Evolutionary conservation across 1,140 invertebrate species (phyloP).

Genomic region (Odontomachus brunneus): DNA sequence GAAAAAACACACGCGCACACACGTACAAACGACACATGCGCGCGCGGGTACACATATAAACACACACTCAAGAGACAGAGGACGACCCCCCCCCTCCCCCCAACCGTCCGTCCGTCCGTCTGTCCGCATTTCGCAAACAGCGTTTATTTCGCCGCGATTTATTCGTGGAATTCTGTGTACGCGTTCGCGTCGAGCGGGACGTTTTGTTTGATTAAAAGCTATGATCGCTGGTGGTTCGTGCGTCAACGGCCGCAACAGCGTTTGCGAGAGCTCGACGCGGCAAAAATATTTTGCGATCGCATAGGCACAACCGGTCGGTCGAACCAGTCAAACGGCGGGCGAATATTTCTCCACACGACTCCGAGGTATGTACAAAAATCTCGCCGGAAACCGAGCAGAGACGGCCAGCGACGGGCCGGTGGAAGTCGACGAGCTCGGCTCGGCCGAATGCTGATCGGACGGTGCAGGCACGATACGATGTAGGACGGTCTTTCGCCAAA

Average conservation of each 20-base stretch:
- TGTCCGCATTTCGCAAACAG: constrained; percentile 34
- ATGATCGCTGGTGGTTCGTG: constrained; percentile 55
- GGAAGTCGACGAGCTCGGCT: constrained; percentile 3
- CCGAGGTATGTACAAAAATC: constrained; percentile 35
- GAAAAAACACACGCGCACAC: neutral
- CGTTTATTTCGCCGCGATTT: constrained; percentile 68
- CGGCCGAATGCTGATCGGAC: constrained; percentile 17
- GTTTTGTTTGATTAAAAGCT: constrained; percentile 71
- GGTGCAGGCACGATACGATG: no score
- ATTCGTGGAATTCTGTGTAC: constrained; percentile 56
- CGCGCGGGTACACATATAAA: no score
- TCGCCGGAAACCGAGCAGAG: no score
- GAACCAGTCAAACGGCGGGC: no score
- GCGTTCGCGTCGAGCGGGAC: constrained; percentile 46
- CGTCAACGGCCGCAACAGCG: constrained; percentile 26
- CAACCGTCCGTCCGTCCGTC: no score
- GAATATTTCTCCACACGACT: constrained; percentile 15
- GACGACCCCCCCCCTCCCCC: neutral
- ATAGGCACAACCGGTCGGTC: no score
- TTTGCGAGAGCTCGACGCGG: constrained; percentile 60
- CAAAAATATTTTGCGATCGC: constrained; percentile 64
- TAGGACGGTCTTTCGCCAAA: no score
- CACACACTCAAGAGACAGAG: neutral
- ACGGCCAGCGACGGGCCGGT: neutral
- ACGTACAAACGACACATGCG: no score